A percentile compares a stretch with the other conserved stretches of the same genome.
Evolutionary conservation across 2,888 invertebrate genomes (phyloP).

Genomic region (Siphlonurus alternatus): DNA sequence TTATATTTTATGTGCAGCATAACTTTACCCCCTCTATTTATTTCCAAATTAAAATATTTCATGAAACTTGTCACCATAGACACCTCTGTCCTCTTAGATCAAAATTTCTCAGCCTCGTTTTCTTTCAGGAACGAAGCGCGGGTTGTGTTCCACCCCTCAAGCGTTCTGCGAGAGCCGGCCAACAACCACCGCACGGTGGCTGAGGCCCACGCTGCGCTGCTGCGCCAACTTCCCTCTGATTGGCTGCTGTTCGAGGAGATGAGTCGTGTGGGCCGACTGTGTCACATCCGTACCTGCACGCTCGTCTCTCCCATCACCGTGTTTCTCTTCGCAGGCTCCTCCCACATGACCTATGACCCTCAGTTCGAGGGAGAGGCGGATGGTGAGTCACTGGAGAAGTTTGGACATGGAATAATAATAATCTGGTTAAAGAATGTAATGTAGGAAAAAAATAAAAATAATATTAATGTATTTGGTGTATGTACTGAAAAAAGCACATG

Average conservation of each 20-base stretch:
- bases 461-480: no score
- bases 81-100: no score
- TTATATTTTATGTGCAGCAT: no score
- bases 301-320: slow-evolving; percentile 66
- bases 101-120: no score
- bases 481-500: no score
- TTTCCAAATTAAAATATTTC: no score
- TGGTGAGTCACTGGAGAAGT: slow-evolving; percentile 19
- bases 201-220: slow-evolving; percentile 24
- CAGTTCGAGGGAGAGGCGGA: slow-evolving; percentile 27
- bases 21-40: no score
- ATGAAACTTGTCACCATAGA: no score
- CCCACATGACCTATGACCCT: slow-evolving; percentile 34
- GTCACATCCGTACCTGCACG: slow-evolving; percentile 63
- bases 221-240: slow-evolving; percentile 43
- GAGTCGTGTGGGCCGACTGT: slow-evolving; percentile 46
- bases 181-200: slow-evolving; percentile 20
- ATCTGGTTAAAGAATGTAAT: no score
- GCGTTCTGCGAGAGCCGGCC: slow-evolving; percentile 33
- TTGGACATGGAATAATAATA: no score
- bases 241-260: slow-evolving; percentile 85
- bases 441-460: no score
- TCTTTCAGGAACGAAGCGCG: slow-evolving; percentile 1
- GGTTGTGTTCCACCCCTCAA: slow-evolving; percentile 38
- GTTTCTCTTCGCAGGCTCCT: slow-evolving; percentile 57